Evolutionary conservation across 2,888 invertebrate species (phyloP), one percentile per base, ranked within the genome.

Genomic region (Thera britannica): DNA sequence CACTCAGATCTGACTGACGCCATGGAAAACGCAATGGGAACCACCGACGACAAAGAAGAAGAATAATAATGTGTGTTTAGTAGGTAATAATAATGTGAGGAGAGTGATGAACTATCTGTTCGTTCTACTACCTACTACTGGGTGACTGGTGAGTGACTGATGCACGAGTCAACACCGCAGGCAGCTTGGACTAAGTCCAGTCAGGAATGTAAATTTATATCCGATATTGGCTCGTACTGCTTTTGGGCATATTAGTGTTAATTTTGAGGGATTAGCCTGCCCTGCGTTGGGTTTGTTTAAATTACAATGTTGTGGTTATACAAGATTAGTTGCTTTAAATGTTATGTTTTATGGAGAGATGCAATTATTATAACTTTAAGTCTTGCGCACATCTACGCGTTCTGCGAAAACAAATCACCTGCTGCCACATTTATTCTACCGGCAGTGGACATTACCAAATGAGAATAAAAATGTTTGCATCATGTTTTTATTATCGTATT

Each of bases 151-250:
- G 72, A 76, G 49, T 84, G 84, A 87, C 75, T 84, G 87, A 87
- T 85, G 81, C 83, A 84, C 75, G 82, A 86, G 86, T 86, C 89
- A 84, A 77, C 83, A 86, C 90, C 82, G 76, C 79, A 75, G 87
- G 89, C 90, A 85, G 84, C 79, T 84, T 81, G 83, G 85, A 84
- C 83, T 77, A 78, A 77, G 78, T 82, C 82, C 84, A 84, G 83
- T 81, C 81, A 82, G 83, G 79, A 84, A 90, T 90, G 88, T 85
- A 87, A 90, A 90, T 90, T 85, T 83, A 85, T 84, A 85, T 81
- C 79, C 81, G 85, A 78, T 82, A 85, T 85, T 81, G 83, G 83
- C 80, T 82, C 41, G 41, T 41, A 7, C 76, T 80, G 83, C 83
- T 86, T 86, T 85, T 79, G 80, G 79, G 78, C 79, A 81, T 83